Base-by-base conservation (phyloP, 2,797 vertebrate genomes). In the Schizothorax lantsangensis region DNA sequence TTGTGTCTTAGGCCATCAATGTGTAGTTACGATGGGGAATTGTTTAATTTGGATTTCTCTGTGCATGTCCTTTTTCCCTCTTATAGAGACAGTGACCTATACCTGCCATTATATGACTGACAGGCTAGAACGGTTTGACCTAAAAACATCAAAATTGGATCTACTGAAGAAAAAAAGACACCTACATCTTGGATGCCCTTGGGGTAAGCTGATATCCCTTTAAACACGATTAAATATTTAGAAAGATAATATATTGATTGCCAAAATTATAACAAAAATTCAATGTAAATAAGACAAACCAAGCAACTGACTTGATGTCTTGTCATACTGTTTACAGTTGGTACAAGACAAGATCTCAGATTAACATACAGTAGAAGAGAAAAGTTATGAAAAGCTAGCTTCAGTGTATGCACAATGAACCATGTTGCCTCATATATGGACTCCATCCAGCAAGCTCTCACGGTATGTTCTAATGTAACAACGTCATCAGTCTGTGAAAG, bases 261-360 rank as follows among this genome's bases (percentile, higher is more conserved):
- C 21, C 21, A 10, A n/a, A 40, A 11, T 71, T 72, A 15, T 8
- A 72, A 45, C 40, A 45, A 45, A 73, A 45, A 73, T 26, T 47
- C 6, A 17, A 8, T 73, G n/a, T 17, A 73, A 30, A 73, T 73
- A 74, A 73, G 72, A 74, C 14, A 47, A 74, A 74, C 72, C 72
- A 74, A 74, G 72, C n/a, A 74, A 74, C 4, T 47, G 43, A 47
- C n/a, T 73, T 47, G 40, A 73, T 4, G 40, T 73, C 40, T 73
- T 19, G 4, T 49, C n/a, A 49, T 10, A 5, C n/a, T 2, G 15
- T 26, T 62, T 64, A 74, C 6, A 7, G 6, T 30, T 47, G 3
- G 1, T 47, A 30, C 23, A 74, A 49, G 26, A 19, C 73, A 26
- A 73, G 23, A 26, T 73, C 38, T 71, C 10, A 40, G 19, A 23